These are phyloP conservation scores for Pitangus sulphuratus DNA, from an alignment of 2,797 vertebrate species.

Conservation along the genomic window DNA sequence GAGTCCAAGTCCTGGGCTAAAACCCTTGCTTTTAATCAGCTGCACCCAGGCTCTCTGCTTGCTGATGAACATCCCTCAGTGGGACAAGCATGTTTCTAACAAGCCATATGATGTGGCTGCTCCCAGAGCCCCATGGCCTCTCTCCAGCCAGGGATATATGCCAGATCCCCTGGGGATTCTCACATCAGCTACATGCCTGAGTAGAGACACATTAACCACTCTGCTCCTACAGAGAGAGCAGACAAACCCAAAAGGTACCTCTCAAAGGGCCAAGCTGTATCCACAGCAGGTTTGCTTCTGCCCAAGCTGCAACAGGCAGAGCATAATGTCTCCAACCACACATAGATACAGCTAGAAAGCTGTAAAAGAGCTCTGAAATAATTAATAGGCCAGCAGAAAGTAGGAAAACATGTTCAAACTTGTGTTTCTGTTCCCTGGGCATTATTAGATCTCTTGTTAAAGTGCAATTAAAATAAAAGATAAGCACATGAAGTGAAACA, in stretches of 20 bases:
- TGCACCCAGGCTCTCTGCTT: background rate
- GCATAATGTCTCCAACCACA: background rate
- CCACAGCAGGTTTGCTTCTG: background rate
- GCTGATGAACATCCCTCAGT: background rate
- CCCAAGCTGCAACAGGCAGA: background rate
- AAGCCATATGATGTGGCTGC: rapidly evolving
- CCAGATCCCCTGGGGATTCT: background rate
- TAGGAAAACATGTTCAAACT: background rate
- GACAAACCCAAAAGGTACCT: background rate
- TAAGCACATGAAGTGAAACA: background rate
- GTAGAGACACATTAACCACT: background rate
- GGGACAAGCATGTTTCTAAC: background rate
- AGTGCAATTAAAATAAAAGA: slow-evolving; percentile 7
- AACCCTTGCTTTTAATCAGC: rapidly evolving
- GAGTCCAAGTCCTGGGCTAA: background rate
- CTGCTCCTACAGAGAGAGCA: background rate
- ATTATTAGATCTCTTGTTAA: slow-evolving; percentile 23
- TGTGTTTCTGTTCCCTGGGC: background rate
- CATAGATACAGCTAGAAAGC: background rate
- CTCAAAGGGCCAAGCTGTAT: background rate
- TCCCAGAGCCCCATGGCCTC: rapidly evolving
- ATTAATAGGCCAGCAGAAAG: background rate
- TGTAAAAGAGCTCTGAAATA: background rate
- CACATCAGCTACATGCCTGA: rapidly evolving
- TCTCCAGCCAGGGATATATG: rapidly evolving